phyloP scores from a whole-genome alignment of 2,888 invertebrate genomes.

The Priocnemis perturbator region DNA sequence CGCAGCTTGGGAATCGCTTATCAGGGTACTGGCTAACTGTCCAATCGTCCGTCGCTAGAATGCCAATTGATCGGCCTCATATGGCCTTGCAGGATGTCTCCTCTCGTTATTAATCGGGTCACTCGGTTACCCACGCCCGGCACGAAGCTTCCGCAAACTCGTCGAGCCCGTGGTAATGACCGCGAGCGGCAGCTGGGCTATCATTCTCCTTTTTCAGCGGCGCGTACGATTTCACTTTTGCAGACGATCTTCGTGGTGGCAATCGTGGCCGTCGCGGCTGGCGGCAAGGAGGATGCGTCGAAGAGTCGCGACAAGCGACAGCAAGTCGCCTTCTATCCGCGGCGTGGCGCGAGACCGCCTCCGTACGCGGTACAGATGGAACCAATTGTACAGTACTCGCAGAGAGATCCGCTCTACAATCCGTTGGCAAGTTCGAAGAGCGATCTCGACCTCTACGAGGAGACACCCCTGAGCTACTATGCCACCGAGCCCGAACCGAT shows the following conservation, averaged over 20 bases:
- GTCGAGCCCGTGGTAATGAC: constrained; percentile 2
- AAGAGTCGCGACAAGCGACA: constrained; percentile 67
- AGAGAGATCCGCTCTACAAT: constrained; percentile 86
- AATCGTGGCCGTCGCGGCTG: constrained; percentile 45
- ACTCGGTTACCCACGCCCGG: constrained; percentile 62
- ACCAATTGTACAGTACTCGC: constrained; percentile 87
- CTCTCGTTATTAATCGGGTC: constrained; percentile 68
- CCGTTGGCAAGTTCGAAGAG: constrained; percentile 77
- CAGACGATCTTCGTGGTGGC: constrained; percentile 56
- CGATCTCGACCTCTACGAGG: constrained; percentile 70
- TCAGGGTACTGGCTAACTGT: constrained; percentile 61
- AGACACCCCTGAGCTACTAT: constrained; percentile 65
- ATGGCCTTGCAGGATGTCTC: constrained; percentile 60
- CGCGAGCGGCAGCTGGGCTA: constrained; percentile 5
- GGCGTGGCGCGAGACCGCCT: constrained; percentile 76
- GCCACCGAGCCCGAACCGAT: constrained; percentile 88
- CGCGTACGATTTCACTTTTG: constrained; percentile 37
- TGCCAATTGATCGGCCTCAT: constrained; percentile 66
- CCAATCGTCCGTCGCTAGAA: constrained; percentile 61
- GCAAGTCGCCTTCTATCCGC: constrained; percentile 63
- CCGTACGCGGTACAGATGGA: constrained; percentile 89
- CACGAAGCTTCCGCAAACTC: constrained; percentile 35
- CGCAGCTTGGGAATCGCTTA: constrained; percentile 61
- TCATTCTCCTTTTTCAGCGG: constrained; percentile 1
- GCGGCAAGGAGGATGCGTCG: constrained; percentile 61